Conservation (phyloP, 2,113 vertebrate genomes). For the Neodontobutis hainanensis region DNA sequence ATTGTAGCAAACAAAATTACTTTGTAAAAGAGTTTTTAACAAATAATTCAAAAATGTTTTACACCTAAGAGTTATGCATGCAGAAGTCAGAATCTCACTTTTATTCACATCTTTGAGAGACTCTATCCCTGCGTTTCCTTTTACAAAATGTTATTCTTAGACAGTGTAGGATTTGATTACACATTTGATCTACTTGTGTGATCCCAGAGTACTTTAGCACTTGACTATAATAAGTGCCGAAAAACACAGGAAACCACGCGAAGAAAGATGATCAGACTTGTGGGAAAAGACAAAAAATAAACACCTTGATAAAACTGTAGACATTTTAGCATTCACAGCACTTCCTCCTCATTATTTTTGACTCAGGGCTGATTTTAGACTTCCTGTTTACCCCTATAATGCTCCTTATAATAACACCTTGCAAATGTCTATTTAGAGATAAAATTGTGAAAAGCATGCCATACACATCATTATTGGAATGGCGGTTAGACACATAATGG, state of each 20-base stretch:
- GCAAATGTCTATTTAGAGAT: not conserved
- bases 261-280: not conserved
- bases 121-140: not conserved
- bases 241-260: conserved; percentile 1
- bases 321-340: conserved; percentile 17
- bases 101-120: not conserved
- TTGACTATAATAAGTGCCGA: not conserved
- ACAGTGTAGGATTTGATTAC: conserved; percentile 1
- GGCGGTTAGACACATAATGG: no score
- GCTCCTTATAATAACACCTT: conserved; percentile 1
- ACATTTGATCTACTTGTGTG: conserved; percentile 4
- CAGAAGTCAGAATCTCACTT: not conserved
- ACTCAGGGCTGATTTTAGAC: conserved; percentile 19
- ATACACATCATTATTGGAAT: no score
- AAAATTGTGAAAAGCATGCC: not conserved
- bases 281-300: not conserved
- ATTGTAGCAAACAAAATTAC: not conserved
- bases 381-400: conserved; percentile 17
- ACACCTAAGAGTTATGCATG: not conserved
- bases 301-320: not conserved
- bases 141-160: not conserved
- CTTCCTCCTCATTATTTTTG: conserved; percentile 13
- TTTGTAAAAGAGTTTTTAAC: not conserved
- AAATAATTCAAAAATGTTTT: no score
- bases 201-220: conserved; percentile 8